A percentile compares a stretch with the other conserved stretches of the same genome.
These are phyloP conservation scores for Drosophila elegans DNA, from an alignment of 1,140 invertebrate genomes.

Conservation along the genomic window DNA sequence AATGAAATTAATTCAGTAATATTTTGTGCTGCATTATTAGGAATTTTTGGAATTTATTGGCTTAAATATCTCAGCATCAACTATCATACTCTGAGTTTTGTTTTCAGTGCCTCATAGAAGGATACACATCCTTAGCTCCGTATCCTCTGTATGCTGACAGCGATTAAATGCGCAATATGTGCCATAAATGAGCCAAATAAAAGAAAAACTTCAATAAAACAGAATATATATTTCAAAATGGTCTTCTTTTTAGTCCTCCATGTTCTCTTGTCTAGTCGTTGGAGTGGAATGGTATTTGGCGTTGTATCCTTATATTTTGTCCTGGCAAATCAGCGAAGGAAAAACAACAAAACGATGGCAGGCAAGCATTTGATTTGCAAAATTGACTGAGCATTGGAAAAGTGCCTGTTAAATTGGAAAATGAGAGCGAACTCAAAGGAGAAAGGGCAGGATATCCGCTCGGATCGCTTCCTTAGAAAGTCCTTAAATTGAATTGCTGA, in stretches of 20 bases:
- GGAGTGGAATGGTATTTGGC: slow-evolving; percentile 57
- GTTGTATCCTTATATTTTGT: slow-evolving; percentile 11
- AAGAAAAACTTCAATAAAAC: slow-evolving; percentile 68
- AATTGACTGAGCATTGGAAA: slow-evolving; percentile 81
- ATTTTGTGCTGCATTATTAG: too few relatives aligned
- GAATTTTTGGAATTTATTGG: too few relatives aligned
- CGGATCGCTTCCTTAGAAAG: slow-evolving; percentile 33
- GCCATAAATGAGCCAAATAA: slow-evolving; percentile 83
- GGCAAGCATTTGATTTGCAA: slow-evolving; percentile 74
- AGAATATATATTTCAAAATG: slow-evolving; percentile 37
- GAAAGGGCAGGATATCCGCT: slow-evolving; percentile 1
- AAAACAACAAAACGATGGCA: slow-evolving; percentile 20
- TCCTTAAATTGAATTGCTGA: slow-evolving; percentile 57
- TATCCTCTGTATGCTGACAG: slow-evolving; percentile 51
- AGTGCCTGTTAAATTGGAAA: slow-evolving; percentile 78
- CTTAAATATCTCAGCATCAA: too few relatives aligned
- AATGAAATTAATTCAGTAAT: too few relatives aligned
- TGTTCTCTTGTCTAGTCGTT: slow-evolving; percentile 45
- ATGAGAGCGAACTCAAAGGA: slow-evolving; percentile 31
- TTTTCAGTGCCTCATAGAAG: slow-evolving; percentile 12
- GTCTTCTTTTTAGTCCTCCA: background rate
- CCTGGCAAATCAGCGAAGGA: slow-evolving; percentile 56
- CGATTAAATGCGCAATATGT: slow-evolving; percentile 81
- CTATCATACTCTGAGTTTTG: too few relatives aligned
- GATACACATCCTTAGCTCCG: slow-evolving; percentile 18